Base-by-base conservation (phyloP, 1,140 invertebrate species). In the Drosophila dunni region DNA sequence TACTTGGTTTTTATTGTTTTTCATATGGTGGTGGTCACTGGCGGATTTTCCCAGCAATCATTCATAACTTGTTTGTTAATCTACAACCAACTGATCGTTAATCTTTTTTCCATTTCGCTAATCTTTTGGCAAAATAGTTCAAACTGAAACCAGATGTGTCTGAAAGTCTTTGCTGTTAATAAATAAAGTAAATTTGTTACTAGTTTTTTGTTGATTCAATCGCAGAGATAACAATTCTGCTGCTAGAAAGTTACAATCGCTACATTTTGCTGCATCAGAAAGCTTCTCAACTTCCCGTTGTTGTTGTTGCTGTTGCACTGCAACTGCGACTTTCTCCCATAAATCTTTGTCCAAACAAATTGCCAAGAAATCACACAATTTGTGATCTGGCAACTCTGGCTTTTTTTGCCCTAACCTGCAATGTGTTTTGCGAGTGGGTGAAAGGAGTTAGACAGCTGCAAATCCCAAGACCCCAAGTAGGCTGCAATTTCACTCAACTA, bases 381-480 rank as follows among this genome's bases (percentile, higher is more conserved):
- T 62, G 57, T 69, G 66, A 75, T 69, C 66, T 61, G 40, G 40
- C 40, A 42, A 42, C 40, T 13, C 48, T 36, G 36, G 29, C n/a
- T 51, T 13, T 6, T 6, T 29, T 29, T 60, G 70, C 64, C 70
- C 64, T 61, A 53, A 45, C 50, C 15, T 9, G 44, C 24, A n/a
- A 53, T 34, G n/a, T 8, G 15, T 53, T 8, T 20, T 42, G 5
- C n/a, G 70, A 56, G 71, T 75, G 71, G 71, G 71, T 69, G 71
- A 75, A 75, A 75, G 71, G 71, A 75, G 71, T 75, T 70, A 56
- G 57, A 62, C 71, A 44, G 70, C 70, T 65, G 50, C 40, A 34
- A 46, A 11, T 50, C 54, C 54, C 24, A 29, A 36, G 11, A 7
- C 13, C 15, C 24, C 13, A 20, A 45, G 69, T 68, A 38, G 56